Base-by-base conservation (phyloP, 1,140 invertebrate species). In the Aphelinus atriplicis region DNA sequence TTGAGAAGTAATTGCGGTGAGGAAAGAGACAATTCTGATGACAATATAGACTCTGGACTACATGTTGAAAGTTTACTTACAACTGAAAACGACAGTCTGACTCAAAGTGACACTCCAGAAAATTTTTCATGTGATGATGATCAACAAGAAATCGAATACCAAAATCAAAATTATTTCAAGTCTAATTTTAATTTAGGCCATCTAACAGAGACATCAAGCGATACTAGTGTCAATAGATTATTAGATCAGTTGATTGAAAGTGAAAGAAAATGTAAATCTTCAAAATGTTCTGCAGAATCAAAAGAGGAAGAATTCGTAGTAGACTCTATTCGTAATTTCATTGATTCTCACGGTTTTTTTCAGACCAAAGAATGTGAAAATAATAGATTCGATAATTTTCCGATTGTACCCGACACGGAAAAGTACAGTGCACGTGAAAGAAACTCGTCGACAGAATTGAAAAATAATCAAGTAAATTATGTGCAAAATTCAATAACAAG, bases 181-280 rank as follows among this genome's bases (percentile, higher is more conserved):
- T 43, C 3, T 58, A 42, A 66, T 57, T 50, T 43, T 2, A 65
- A 48, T 45, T 50, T 46, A 55, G 66, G 3, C 46, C 1, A 50
- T 10, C 2, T 67, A 55, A 6, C 47, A 43, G 58, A 72, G 46
- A 50, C 51, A 64, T 69, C 50, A 4, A 75, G 62, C 62, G 73
- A 75, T 51, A 58, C 47, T 9, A 75, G 67, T 47, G 61, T 75
- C 43, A 64, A 75, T 45, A 65, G 48, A 65, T 65, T 70, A 47
- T 43, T 75, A 6, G 60, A 75, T 58, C 57, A 42, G 51, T 26
- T 75, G 1, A 69, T 75, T 1, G 64, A 76, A 61, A 76, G 3
- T 62, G 75, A 76, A 68, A 66, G 57, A 50, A 67, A 62, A 48
- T 26, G 47, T 53, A 60, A 65, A 65, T 48, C 45, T 43, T 48